Base-by-base conservation (phyloP, 2,797 vertebrate genomes). In the Pelochelys cantorii region DNA sequence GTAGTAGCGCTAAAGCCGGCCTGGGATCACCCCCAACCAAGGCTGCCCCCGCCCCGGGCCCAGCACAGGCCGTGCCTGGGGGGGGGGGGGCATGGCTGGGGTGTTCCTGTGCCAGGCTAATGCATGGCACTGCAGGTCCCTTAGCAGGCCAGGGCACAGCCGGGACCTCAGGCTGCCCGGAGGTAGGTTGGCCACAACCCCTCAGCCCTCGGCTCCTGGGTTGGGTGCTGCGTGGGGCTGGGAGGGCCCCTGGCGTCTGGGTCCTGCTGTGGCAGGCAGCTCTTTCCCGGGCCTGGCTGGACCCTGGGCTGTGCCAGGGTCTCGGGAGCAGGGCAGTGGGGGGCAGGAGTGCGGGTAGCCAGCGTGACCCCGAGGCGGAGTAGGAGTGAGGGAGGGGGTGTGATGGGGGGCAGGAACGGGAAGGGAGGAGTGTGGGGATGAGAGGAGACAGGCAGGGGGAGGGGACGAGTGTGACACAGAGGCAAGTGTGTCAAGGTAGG, bases 201-300 rank as follows among this genome's bases (percentile, higher is more conserved):
- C 7, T 11, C 34, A 42, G 18, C 11, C 71, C 37, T 7, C 25
- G 22, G 71, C 22, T 25, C 37, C 42, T 42, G 42, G 42, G 42
- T 42, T 42, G 42, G 42, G 42, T 42, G 42, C 42, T 42, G 42
- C 42, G 42, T 20, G n/a, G 62, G 7, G 62, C 62, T 34, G 31
- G 62, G 29, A 65, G 62, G 62, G 31, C 9, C n/a, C 15, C 4
- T 18, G 31, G 31, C 1, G 9, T 42, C 71, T 34, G 25, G 25
- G 34, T 7, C 22, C 34, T 74, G 34, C 22, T 42, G 7, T 5
- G 1, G 34, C 34, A 42, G 68, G 68, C 1, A 0, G 68, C 68
- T 37, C 71, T 20, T 7, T 14, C 14, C 62, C 31, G 15, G 27
- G 13, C 27, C 1, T 13, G 8, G 9, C 5, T 25, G 34, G 34